These are phyloP conservation scores for Acleris holmiana DNA, from an alignment of 2,888 invertebrate genomes.

Conservation along the genomic window DNA sequence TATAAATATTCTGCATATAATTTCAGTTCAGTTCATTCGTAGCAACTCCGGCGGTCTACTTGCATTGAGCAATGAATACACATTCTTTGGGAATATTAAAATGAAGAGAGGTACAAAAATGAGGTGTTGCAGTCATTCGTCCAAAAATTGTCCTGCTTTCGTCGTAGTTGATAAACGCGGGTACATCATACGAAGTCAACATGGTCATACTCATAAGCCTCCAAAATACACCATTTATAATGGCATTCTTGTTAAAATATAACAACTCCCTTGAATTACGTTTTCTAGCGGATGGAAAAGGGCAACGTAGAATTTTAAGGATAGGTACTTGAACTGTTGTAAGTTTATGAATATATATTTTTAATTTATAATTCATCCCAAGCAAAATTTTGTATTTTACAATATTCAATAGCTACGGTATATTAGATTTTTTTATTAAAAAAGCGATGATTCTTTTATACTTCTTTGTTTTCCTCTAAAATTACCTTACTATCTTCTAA, in stretches of 20 bases:
- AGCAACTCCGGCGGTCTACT: slow-evolving; percentile 28
- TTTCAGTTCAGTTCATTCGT: slow-evolving; percentile 38
- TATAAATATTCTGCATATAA: background rate
- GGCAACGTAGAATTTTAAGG: too few relatives aligned
- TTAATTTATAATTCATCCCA: too few relatives aligned
- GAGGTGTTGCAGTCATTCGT: slow-evolving; percentile 39
- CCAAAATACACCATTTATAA: background rate
- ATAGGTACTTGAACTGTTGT: background rate
- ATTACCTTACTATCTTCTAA: too few relatives aligned
- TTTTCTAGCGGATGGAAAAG: too few relatives aligned
- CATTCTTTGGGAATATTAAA: slow-evolving; percentile 35
- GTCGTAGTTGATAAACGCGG: slow-evolving; percentile 32
- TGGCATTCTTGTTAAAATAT: background rate
- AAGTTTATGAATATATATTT: too few relatives aligned
- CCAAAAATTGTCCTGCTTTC: slow-evolving; percentile 42
- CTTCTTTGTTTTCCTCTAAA: too few relatives aligned
- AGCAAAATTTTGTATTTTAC: too few relatives aligned
- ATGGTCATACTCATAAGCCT: slow-evolving; percentile 2
- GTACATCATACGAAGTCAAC: background rate
- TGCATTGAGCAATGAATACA: slow-evolving; percentile 38
- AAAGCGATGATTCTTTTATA: too few relatives aligned
- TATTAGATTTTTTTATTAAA: too few relatives aligned
- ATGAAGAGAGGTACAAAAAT: slow-evolving; percentile 37
- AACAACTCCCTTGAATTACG: background rate
- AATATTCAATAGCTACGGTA: too few relatives aligned